Evolutionary conservation across 1,140 invertebrate genomes (phyloP), one percentile per base, ranked within the genome.

Genomic region (Drosophila ficusphila): DNA sequence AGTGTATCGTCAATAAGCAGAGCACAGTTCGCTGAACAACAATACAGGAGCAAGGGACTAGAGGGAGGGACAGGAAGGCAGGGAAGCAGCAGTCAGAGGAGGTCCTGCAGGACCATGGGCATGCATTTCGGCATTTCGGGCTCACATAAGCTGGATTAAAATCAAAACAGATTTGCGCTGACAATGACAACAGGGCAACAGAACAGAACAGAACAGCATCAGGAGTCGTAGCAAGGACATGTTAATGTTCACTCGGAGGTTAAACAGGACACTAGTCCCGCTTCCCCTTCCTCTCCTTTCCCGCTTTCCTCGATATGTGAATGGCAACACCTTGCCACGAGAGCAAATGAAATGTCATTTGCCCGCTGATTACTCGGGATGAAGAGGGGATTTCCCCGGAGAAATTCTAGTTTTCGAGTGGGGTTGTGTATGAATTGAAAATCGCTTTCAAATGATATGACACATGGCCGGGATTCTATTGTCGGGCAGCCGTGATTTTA

Each of bases 1-100:
- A 62, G 60, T 64, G 57, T 62, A 62, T 29, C 14, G 21, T 42
- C 54, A 64, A 76, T 62, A 56, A 77, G 68, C 36, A 64, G 53
- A 64, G 53, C 67, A 82, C 61, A 70, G 67, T 34, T 76, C 72
- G 52, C 51, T 76, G 78, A 79, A 62, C 77, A 81, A 68, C 72
- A 82, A 72, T 79, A 27, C 12, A 49, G 36, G 7, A 54, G 1
- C 14, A 46, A 34, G 12, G 34, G 39, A 42, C 16, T 21, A 8
- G 47, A 16, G 31, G 25, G 16, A 14, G 16, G 56, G 16, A 7
- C 9, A 9, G 34, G 57, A 34, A 38, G 38, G 56, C 14, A 25
- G 34, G 57, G 51, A 38, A 57, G 56, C 14, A 25, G 33, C 36
- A 14, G 58, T 52, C 18, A 4, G 16, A 39, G 19, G 21, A 14